Evolutionary conservation across 2,113 vertebrate species (phyloP).

Genomic region (Illadopsis cleaveri): DNA sequence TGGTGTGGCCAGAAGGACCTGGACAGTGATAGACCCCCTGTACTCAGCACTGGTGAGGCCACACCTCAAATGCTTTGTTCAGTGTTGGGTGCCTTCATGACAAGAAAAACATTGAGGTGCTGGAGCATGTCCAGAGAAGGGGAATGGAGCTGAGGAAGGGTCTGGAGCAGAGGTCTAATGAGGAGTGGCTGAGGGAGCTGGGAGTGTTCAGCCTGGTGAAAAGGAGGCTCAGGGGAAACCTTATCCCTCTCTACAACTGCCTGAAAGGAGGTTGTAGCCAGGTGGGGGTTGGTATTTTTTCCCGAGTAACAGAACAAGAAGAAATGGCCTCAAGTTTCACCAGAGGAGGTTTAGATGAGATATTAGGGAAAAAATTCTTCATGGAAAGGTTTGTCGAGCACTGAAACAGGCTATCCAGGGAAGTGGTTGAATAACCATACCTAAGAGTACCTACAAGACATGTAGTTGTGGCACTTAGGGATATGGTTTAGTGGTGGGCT

Average conservation of each 20-base stretch:
- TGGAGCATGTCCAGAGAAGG: neutral
- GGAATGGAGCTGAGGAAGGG: fast-evolving
- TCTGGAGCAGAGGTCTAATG: neutral
- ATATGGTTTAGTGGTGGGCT: neutral
- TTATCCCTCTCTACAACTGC: neutral
- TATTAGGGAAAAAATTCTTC: neutral
- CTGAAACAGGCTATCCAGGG: neutral
- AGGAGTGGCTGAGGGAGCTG: neutral
- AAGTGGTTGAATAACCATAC: too few relatives aligned
- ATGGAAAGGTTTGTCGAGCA: neutral
- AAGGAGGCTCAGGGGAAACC: fast-evolving
- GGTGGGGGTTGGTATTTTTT: neutral
- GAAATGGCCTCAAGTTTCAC: neutral
- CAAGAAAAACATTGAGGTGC: neutral
- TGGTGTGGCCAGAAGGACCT: neutral
- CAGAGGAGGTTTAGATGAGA: neutral
- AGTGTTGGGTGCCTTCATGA: neutral
- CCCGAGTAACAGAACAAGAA: neutral
- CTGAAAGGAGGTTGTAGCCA: neutral
- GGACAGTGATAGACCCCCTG: fast-evolving
- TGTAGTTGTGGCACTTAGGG: neutral
- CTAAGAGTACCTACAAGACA: neutral
- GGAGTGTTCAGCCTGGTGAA: neutral
- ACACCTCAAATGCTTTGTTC: fast-evolving
- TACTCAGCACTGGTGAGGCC: fast-evolving